Evolutionary conservation across 64 coral and sea anemone species (phyloP), one percentile per base, ranked within the genome.

Genomic region (Porites australiensis): DNA sequence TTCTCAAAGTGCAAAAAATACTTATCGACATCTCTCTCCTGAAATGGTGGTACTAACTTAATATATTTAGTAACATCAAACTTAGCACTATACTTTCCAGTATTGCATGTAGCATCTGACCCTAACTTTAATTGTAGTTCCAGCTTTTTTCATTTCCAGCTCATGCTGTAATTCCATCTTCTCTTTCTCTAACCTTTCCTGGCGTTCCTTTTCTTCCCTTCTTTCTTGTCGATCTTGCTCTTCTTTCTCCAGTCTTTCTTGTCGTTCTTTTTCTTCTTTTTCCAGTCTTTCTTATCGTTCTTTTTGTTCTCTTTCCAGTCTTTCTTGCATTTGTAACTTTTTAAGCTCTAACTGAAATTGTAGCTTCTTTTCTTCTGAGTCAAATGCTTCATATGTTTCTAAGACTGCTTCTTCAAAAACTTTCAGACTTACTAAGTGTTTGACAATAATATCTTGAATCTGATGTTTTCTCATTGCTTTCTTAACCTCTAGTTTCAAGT

Each of bases 1-100:
- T 88, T 88, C 58, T 88, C 86, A 58, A 88, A 88, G 75, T 72
- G 65, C 52, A 62, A 62, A 62, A 62, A 62, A 62, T 62, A 62
- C 59, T 62, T 62, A 62, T 62, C 59, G 59, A 15, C 59, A 62
- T 62, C 59, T 62, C 7, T 15, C 59, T 62, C 7, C 15, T 62
- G 59, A 62, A 62, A 62, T 62, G 59, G n/a, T n/a, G n/a, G n/a
- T n/a, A n/a, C n/a, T n/a, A n/a, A n/a, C n/a, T n/a, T n/a, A n/a
- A n/a, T n/a, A n/a, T 62, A 15, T 15, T 62, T 62, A 62, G 59
- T 62, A n/a, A 62, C 59, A 62, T 62, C 59, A 62, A 62, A 62
- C 59, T 62, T 62, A 62, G 59, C 59, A 62, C 59, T 62, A 62
- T 6, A 62, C 59, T 62, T 62, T 62, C 15, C 59, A 62, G 15